Evolutionary conservation across 2,888 invertebrate genomes (phyloP), one percentile per base, ranked within the genome.

Genomic region (Synergus umbraculus): DNA sequence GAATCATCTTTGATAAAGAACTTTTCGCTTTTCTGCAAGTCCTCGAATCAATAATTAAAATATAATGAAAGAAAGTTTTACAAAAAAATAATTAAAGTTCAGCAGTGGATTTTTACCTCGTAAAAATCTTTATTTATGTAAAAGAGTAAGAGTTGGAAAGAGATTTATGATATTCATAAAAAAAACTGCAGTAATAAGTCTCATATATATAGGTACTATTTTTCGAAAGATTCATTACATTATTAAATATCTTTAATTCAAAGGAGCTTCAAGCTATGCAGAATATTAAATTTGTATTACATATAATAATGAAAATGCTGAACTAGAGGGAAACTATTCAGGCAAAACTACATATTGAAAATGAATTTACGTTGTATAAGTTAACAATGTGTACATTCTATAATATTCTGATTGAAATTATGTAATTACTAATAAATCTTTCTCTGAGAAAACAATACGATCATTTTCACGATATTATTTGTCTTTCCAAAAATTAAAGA

Each of bases 81-180:
- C 13, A 69, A 49, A 67, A 49, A 69, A 69, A 49, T 49, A 44
- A 69, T 69, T 49, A 69, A 69, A 69, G 69, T 49, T 49, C 29
- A 15, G 29, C 15, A 46, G 15, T 15, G 69, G 10, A 46, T 29
- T 46, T 69, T 12, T 37, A 29, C 29, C n/a, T n/a, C 29, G 46
- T 22, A 49, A 69, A 22, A 13, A n/a, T 29, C 44, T 69, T 69
- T 22, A 22, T 22, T 49, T 69, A 49, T 69, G 69, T 67, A 46
- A 67, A 49, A 37, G 5, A 37, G 5, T 29, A 37, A 69, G 46
- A 49, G 44, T 67, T 13, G 44, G 4, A 46, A 67, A 7, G 15
- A 67, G 46, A 46, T 46, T 67, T 67, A 67, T 44, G 67, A 67
- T 44, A 41, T 44, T 13, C 22, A 22, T 22, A 46, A 65, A 43